Evolutionary conservation across 2,888 invertebrate genomes (phyloP).

Genomic region (Gortyna flavago): DNA sequence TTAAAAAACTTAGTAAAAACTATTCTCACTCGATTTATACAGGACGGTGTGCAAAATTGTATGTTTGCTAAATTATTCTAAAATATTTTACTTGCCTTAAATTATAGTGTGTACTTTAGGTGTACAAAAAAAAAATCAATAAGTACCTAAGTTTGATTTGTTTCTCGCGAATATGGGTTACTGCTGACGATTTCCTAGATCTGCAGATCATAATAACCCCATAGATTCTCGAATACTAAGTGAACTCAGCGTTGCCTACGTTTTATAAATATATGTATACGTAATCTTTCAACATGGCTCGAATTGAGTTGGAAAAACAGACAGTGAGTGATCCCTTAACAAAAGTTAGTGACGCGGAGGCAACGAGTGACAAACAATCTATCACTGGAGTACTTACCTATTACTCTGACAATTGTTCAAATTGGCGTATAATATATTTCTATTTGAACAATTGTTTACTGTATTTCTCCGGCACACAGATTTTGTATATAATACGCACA

Average conservation of each 20-base stretch:
- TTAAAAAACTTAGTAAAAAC: too few relatives aligned
- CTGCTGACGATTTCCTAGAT: neutral
- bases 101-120: too few relatives aligned
- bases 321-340: conserved; percentile 44
- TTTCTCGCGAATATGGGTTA: too few relatives aligned
- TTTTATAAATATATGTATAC: neutral
- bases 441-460: conserved; percentile 33
- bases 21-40: neutral
- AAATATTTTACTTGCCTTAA: neutral
- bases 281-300: conserved; percentile 12
- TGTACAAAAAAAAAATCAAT: too few relatives aligned
- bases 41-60: neutral
- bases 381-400: conserved; percentile 33
- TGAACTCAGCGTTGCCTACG: conserved; percentile 27
- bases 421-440: conserved; percentile 25
- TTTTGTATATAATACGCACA: conserved; percentile 53
- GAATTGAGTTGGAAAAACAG: conserved; percentile 21
- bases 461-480: conserved; percentile 1
- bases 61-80: neutral
- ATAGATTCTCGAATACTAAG: neutral
- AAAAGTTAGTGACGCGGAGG: conserved; percentile 26
- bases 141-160: neutral
- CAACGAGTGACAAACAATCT: conserved; percentile 35
- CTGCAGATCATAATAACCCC: neutral
- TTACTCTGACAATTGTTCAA: conserved; percentile 48